Base-by-base conservation (phyloP, 2,113 vertebrate genomes). In the Pterophyllum scalare region DNA sequence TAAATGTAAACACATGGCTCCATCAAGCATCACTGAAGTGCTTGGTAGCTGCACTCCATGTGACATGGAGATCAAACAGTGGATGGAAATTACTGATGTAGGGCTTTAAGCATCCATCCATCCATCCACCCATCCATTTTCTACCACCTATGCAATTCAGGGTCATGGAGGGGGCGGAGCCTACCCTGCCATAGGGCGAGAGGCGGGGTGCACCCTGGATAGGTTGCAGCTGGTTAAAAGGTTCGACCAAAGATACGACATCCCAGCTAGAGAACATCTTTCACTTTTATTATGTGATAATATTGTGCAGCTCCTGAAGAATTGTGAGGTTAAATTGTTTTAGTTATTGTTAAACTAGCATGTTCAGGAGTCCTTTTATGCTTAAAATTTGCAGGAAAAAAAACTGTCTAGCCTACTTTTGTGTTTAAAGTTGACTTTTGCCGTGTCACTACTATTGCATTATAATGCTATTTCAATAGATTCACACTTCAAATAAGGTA, bases 381-480 rank as follows among this genome's bases (percentile, higher is more conserved):
- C 10, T 61, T 61, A 62, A 5, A 35, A n/a, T 62, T 38, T 62
- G 19, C 33, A 62, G 35, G 0, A 20, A 62, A 38, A 38, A 35
- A 22, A 62, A 0, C 13, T 62, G 11, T 20, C n/a, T 38, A 2
- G 60, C 31, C 19, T 62, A n/a, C 60, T 62, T 8, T 15, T 59
- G 57, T 26, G 22, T 13, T 59, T 59, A 4, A 7, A 0, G 33
- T 14, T 40, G 38, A 28, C 28, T 28, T 28, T 40, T 64, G n/a
- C n/a, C n/a, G n/a, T n/a, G 33, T 28, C 61, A 5, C 0, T 40
- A 0, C 33, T 0, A 0, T 38, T 62, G 8, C 33, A 4, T 28
- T 28, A 28, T 28, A 28, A 28, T 38, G 0, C 33, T 14, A 0
- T 38, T 40, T 64, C 22, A 5, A 40, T 64, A 64, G 61, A 62